Evolutionary conservation across 1,140 invertebrate species (phyloP).

Genomic region (Melitaea cinxia): DNA sequence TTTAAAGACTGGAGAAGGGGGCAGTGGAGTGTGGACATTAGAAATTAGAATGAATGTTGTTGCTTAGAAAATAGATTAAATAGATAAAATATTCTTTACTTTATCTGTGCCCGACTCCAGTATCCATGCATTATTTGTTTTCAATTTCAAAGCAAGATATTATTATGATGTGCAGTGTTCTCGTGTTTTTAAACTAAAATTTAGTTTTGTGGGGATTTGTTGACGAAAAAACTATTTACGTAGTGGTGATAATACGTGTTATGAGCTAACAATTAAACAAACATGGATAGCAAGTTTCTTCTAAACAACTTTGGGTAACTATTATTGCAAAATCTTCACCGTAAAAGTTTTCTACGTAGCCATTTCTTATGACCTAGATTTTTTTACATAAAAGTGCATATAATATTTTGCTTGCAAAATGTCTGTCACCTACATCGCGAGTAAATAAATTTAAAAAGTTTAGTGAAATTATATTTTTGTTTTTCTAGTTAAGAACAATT

Average conservation of each 20-base stretch:
- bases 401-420: background rate
- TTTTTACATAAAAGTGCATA: background rate
- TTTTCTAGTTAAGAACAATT: too few relatives aligned
- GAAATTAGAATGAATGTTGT: too few relatives aligned
- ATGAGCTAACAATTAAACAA: conserved; percentile 26
- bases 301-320: conserved; percentile 67
- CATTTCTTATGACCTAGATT: conserved; percentile 45
- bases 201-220: conserved; percentile 12
- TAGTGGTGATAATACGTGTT: conserved; percentile 6
- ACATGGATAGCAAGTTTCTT: conserved; percentile 67
- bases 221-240: background rate
- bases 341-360: conserved; percentile 38
- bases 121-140: conserved; percentile 1
- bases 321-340: conserved; percentile 16
- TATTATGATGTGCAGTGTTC: background rate
- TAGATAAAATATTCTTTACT: too few relatives aligned
- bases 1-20: too few relatives aligned
- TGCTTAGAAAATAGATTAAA: too few relatives aligned
- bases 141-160: background rate
- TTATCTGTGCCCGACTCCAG: too few relatives aligned
- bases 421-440: background rate
- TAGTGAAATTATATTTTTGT: too few relatives aligned
- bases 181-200: background rate
- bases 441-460: too few relatives aligned
- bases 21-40: too few relatives aligned